Evolutionary conservation across 2,888 invertebrate genomes (phyloP).

Genomic region (Rhagonycha fulva): DNA sequence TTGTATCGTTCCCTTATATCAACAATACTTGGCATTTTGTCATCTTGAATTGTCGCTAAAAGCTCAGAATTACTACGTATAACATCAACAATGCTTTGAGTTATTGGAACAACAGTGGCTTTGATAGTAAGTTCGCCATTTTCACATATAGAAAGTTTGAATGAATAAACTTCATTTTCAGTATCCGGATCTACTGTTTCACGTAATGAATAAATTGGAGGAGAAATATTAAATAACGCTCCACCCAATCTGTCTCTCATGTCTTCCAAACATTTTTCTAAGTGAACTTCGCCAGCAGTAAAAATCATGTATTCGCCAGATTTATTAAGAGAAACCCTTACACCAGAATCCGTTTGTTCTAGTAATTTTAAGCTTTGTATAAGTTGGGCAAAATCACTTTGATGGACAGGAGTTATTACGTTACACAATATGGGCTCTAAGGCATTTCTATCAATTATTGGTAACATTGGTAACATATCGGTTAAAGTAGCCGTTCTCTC

Average conservation of each 20-base stretch:
- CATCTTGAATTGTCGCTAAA: constrained; percentile 64
- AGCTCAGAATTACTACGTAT: constrained; percentile 74
- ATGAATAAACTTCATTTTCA: constrained; percentile 40
- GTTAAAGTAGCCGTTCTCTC: constrained; percentile 90
- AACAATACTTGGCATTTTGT: constrained; percentile 40
- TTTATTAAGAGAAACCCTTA: constrained; percentile 86
- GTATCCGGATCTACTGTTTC: constrained; percentile 82
- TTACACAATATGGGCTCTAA: constrained; percentile 88
- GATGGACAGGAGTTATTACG: constrained; percentile 85
- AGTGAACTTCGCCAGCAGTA: constrained; percentile 96
- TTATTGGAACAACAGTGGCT: constrained; percentile 79
- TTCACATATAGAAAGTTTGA: constrained; percentile 36
- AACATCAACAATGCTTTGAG: constrained; percentile 68
- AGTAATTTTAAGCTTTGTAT: constrained; percentile 80
- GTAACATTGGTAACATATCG: constrained; percentile 78
- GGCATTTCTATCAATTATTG: constrained; percentile 83
- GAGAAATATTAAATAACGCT: constrained; percentile 86
- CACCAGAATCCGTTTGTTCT: constrained; percentile 94
- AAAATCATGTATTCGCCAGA: constrained; percentile 94
- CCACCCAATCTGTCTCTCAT: constrained; percentile 80
- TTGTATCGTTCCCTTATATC: constrained; percentile 8
- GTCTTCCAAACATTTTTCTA: constrained; percentile 94
- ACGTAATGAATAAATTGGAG: constrained; percentile 94
- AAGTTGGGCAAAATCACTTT: constrained; percentile 75
- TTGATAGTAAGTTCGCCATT: constrained; percentile 57